Percentiles rank a stretch among this genome's conserved stretches.
phyloP scores from a whole-genome alignment of 2,113 vertebrate species.

The Choloepus hoffmanni region DNA sequence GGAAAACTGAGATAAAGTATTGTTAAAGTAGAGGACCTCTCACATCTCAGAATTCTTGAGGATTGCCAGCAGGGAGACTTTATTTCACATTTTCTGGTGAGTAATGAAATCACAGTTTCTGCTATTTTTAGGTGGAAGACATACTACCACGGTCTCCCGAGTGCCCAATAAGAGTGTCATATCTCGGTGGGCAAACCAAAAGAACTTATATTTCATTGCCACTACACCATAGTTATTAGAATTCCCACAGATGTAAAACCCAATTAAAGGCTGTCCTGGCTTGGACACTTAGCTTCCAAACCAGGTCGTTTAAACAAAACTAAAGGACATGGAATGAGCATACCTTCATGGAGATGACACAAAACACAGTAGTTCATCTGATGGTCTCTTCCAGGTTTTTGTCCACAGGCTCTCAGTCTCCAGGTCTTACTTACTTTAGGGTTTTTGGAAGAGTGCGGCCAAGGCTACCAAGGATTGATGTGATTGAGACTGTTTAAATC shows the following conservation, averaged over 20 bases:
- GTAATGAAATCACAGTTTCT: conserved; percentile 11
- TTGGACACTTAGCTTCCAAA: not conserved
- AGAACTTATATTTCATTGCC: not conserved
- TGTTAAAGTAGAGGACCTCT: not conserved
- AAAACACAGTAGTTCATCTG: not conserved
- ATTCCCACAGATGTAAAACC: not conserved
- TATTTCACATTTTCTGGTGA: conserved; percentile 14
- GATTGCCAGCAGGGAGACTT: not conserved
- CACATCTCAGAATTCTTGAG: not conserved
- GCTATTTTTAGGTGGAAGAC: not conserved
- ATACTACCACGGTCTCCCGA: accelerated
- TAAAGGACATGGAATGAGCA: accelerated
- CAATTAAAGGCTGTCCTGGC: not conserved
- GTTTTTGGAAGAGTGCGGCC: not conserved
- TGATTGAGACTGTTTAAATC: not conserved
- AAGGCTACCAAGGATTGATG: too few species aligned
- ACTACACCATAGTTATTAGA: not conserved
- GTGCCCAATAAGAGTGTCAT: not conserved
- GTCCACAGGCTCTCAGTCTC: accelerated
- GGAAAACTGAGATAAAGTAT: not conserved
- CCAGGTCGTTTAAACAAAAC: not conserved
- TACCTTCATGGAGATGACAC: not conserved
- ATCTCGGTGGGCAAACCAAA: not conserved
- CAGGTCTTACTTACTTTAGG: not conserved
- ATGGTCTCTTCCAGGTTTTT: not conserved